Conservation (phyloP, 2,797 vertebrate species). For the Betta splendens region DNA sequence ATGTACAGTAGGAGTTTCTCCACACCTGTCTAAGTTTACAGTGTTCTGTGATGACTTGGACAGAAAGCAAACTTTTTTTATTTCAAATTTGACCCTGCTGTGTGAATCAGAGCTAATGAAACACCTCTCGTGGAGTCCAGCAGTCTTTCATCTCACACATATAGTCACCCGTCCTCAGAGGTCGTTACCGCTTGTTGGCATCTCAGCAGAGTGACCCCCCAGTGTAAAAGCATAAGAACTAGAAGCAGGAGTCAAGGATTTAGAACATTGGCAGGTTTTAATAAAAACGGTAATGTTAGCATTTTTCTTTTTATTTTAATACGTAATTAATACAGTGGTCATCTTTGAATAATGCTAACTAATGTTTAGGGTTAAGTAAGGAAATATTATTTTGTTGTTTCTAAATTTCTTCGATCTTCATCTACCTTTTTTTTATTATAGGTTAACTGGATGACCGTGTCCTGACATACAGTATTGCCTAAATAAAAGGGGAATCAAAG, state of each 20-base stretch:
- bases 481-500: background rate
- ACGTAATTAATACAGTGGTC: too few species aligned
- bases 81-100: conserved; percentile 13
- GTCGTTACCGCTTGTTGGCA: conserved; percentile 13
- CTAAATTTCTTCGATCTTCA: too few species aligned
- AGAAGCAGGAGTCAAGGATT: background rate
- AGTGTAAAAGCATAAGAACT: background rate
- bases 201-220: background rate
- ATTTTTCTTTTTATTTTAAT: too few species aligned
- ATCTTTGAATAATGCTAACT: too few species aligned
- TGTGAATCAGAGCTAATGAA: conserved; percentile 48
- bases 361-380: too few species aligned
- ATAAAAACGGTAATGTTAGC: too few species aligned
- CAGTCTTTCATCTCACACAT: conserved; percentile 36
- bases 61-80: background rate
- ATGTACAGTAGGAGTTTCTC: background rate
- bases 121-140: conserved; percentile 45
- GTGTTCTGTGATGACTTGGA: conserved; percentile 12
- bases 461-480: background rate
- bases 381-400: too few species aligned
- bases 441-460: background rate
- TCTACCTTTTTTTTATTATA: too few species aligned
- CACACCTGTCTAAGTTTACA: conserved; percentile 3
- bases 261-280: too few species aligned
- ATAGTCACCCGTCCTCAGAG: conserved; percentile 1